A percentile compares a stretch with the other conserved stretches of the same genome.
phyloP scores from a whole-genome alignment of 2,888 invertebrate genomes.

The Escarpia spicata region DNA sequence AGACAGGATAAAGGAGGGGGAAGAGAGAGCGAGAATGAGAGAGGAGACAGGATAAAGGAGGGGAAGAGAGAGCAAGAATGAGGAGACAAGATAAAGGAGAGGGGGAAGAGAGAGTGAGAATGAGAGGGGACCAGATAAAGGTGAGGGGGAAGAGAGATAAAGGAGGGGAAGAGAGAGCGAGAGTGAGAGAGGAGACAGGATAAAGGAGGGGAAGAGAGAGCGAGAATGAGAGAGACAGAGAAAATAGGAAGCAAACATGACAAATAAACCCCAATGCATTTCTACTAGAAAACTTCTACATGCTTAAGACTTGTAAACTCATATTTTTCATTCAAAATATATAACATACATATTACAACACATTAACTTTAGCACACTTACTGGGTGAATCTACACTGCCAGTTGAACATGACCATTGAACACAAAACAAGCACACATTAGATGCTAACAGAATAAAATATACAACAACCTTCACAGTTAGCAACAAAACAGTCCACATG shows the following conservation, averaged over 20 bases:
- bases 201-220: background rate
- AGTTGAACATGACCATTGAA: background rate
- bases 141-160: background rate
- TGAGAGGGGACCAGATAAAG: background rate
- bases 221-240: background rate
- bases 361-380: background rate
- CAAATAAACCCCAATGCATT: background rate
- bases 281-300: background rate
- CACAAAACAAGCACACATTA: background rate
- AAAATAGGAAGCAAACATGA: background rate
- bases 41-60: too few species aligned
- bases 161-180: background rate
- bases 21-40: background rate
- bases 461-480: background rate
- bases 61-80: too few species aligned
- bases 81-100: too few species aligned
- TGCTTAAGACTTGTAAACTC: background rate
- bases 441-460: background rate
- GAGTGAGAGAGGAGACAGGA: background rate
- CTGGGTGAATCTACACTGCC: background rate
- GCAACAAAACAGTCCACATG: background rate
- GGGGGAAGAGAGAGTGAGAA: too few species aligned
- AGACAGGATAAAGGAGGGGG: too few species aligned
- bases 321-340: conserved; percentile 6
- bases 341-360: background rate